A percentile compares a stretch with the other conserved stretches of the same genome.
Evolutionary conservation across 1,140 invertebrate genomes (phyloP).

Genomic region (Drosophila bocqueti): DNA sequence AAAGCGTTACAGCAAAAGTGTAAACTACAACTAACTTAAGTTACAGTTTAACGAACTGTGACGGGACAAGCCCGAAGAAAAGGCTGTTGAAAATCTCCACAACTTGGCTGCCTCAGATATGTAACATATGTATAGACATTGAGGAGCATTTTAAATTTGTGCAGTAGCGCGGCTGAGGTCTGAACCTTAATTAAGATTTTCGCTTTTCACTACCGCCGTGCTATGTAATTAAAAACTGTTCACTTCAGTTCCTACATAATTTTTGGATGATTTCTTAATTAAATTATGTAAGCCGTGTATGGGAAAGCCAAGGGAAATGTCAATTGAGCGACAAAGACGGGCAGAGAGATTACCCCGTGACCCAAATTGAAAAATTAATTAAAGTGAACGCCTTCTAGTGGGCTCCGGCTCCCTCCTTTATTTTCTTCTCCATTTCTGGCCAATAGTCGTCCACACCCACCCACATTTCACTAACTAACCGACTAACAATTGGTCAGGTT

Average conservation of each 20-base stretch:
- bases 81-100: conserved; percentile 17
- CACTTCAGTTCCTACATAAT: conserved; percentile 35
- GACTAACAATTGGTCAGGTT: conserved; percentile 74
- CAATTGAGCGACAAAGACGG: conserved; percentile 29
- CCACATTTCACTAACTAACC: conserved; percentile 79
- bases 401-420: conserved; percentile 19
- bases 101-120: conserved; percentile 38
- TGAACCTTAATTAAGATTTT: conserved; percentile 61
- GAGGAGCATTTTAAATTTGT: conserved; percentile 62
- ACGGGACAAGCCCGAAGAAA: conserved; percentile 29
- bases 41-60: conserved; percentile 62
- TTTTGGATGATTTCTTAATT: conserved; percentile 53
- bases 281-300: conserved; percentile 59
- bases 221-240: conserved; percentile 36
- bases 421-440: conserved; percentile 26
- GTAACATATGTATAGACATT: conserved; percentile 45
- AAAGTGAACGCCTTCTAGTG: conserved; percentile 68
- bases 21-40: conserved; percentile 43
- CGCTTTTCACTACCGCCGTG: conserved; percentile 60
- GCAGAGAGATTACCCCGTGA: conserved; percentile 42
- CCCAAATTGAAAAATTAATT: conserved; percentile 81
- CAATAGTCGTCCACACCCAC: conserved; percentile 55
- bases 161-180: conserved; percentile 25
- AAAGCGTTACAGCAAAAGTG: conserved; percentile 31
- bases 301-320: conserved; percentile 38